Percentiles rank a stretch among this genome's conserved stretches.
Conservation (phyloP, 1,140 invertebrate species). For the Cataglyphis hispanica region DNA sequence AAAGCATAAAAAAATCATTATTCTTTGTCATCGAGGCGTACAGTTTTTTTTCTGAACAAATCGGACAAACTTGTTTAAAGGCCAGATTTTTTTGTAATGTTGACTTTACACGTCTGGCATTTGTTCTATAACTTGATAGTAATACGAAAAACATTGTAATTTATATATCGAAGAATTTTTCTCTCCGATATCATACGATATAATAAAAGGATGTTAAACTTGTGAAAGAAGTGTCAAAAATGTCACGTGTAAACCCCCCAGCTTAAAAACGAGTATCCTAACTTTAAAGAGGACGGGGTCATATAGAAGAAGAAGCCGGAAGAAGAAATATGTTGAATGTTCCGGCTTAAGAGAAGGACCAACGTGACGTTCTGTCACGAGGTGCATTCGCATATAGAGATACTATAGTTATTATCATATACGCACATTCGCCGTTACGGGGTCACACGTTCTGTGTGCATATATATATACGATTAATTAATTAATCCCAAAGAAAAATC, state of each 20-base stretch:
- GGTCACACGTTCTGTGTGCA: constrained; percentile 46
- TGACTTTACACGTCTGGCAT: constrained; percentile 7
- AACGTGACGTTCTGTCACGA: constrained; percentile 63
- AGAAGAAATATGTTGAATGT: neutral
- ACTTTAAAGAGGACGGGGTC: neutral
- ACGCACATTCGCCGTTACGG: constrained; percentile 48
- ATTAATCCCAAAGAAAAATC: constrained; percentile 55
- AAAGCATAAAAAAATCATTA: constrained; percentile 3
- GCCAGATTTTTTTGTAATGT: constrained; percentile 13
- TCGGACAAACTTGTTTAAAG: neutral
- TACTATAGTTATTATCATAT: constrained; percentile 49
- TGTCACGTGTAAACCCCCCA: constrained; percentile 5
- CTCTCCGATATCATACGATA: neutral
- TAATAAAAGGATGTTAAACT: neutral
- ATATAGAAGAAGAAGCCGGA: neutral
- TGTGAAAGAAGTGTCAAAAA: neutral
- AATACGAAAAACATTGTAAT: neutral
- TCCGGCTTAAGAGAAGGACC: constrained; percentile 29
- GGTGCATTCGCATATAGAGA: constrained; percentile 62
- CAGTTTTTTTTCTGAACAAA: neutral
- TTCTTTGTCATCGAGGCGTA: neutral
- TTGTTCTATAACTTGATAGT: neutral
- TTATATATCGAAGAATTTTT: neutral
- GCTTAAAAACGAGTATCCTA: neutral
- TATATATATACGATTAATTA: constrained; percentile 63